Evolutionary conservation across 1,140 invertebrate species (phyloP).

Genomic region (Drosophila pseudoananassae): DNA sequence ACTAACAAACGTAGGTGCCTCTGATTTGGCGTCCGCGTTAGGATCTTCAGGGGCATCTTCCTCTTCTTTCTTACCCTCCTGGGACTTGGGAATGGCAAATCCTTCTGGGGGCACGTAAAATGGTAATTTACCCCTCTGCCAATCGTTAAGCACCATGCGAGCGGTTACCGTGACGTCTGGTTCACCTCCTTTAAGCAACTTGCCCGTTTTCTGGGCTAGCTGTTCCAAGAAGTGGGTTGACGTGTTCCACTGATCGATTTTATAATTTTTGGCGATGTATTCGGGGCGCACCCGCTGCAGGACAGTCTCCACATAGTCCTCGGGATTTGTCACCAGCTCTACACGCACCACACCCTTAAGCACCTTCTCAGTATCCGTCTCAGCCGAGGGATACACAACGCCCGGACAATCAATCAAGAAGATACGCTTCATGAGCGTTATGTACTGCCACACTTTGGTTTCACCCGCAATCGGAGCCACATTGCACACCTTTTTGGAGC

Average conservation of each 20-base stretch:
- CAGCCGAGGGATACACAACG: constrained; percentile 97
- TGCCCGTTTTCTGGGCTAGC: constrained; percentile 93
- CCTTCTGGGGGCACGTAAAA: constrained; percentile 95
- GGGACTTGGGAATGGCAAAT: constrained; percentile 87
- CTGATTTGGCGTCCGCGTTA: constrained; percentile 75
- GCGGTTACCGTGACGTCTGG: constrained; percentile 95
- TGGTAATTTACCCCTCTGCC: constrained; percentile 98
- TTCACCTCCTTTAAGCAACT: constrained; percentile 97
- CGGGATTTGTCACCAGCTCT: constrained; percentile 96
- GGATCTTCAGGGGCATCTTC: constrained; percentile 49
- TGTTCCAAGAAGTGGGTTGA: constrained; percentile 96
- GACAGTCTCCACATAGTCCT: constrained; percentile 96
- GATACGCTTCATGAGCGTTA: constrained; percentile 98
- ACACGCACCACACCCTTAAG: constrained; percentile 98
- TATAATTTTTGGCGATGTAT: constrained; percentile 96
- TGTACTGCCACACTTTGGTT: constrained; percentile 99
- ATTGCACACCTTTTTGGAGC: constrained; percentile 98
- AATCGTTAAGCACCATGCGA: constrained; percentile 99
- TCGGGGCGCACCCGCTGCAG: constrained; percentile 95
- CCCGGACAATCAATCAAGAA: constrained; percentile 99
- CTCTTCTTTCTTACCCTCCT: constrained; percentile 39
- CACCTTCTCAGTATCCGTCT: constrained; percentile 97
- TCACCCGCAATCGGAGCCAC: constrained; percentile 99
- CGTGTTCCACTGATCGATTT: constrained; percentile 91
- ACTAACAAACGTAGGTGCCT: constrained; percentile 72